phyloP scores from a whole-genome alignment of 1,140 invertebrate species.

The Heliconius himera region DNA sequence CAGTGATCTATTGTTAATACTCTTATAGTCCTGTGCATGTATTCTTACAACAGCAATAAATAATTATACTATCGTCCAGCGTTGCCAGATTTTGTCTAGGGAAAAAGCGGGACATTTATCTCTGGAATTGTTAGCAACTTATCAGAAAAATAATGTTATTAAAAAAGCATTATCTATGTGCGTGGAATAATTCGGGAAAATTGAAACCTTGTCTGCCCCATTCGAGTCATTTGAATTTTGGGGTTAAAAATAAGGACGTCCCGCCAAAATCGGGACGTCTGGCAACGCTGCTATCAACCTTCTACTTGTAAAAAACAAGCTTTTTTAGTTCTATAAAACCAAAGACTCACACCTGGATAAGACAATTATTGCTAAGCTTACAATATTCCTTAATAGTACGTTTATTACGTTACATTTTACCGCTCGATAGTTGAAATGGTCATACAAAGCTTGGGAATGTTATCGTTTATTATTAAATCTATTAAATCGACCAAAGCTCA shows the following conservation, averaged over 20 bases:
- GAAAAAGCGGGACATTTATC: no score
- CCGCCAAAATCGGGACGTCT: no score
- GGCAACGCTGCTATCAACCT: neutral
- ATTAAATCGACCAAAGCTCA: neutral
- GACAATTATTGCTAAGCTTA: slow-evolving; percentile 35
- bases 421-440: neutral
- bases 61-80: slow-evolving; percentile 12
- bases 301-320: slow-evolving; percentile 31
- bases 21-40: slow-evolving; percentile 15
- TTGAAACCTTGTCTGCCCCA: no score
- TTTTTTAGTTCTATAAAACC: slow-evolving; percentile 5
- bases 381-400: neutral
- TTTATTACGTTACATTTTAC: neutral
- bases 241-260: no score
- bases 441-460: neutral
- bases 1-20: slow-evolving; percentile 24
- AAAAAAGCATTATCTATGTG: no score
- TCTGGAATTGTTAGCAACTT: no score
- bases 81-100: no score
- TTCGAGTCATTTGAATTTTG: no score
- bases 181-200: no score
- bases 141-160: no score
- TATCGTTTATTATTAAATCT: neutral
- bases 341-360: slow-evolving; percentile 20
- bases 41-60: slow-evolving; percentile 23